A percentile compares a stretch with the other conserved stretches of the same genome.
These are phyloP conservation scores for Puffinus mauretanicus DNA, from an alignment of 2,113 vertebrate species.

Conservation along the genomic window DNA sequence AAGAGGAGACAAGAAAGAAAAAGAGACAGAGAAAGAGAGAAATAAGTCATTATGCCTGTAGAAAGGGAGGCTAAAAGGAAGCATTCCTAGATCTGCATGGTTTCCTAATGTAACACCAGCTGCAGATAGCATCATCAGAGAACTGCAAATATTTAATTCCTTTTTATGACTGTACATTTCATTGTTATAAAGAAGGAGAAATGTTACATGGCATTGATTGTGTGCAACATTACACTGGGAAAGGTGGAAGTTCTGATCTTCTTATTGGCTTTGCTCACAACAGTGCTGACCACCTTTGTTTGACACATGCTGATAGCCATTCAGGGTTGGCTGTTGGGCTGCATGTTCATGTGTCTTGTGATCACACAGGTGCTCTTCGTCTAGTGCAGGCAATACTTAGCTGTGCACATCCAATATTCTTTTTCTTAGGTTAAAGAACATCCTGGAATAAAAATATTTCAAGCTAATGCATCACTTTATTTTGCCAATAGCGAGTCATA, in stretches of 20 bases:
- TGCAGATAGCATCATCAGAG: background rate
- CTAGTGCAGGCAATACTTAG: background rate
- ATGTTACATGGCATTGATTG: background rate
- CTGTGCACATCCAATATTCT: background rate
- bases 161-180: background rate
- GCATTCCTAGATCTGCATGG: background rate
- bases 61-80: background rate
- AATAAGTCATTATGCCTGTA: background rate
- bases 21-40: background rate
- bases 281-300: background rate
- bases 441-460: constrained; percentile 96
- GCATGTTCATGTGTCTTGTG: background rate
- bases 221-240: background rate
- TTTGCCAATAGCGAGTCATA: constrained; percentile 96
- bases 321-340: background rate
- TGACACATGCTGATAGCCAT: background rate
- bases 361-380: background rate
- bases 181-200: background rate
- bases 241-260: background rate
- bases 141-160: background rate
- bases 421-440: constrained; percentile 80
- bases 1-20: background rate
- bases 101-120: background rate
- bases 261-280: background rate
- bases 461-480: constrained; percentile 91